Percentiles rank a stretch among this genome's conserved stretches.
phyloP scores from a whole-genome alignment of 1,140 invertebrate genomes.

The Ostrea denselamellosa region DNA sequence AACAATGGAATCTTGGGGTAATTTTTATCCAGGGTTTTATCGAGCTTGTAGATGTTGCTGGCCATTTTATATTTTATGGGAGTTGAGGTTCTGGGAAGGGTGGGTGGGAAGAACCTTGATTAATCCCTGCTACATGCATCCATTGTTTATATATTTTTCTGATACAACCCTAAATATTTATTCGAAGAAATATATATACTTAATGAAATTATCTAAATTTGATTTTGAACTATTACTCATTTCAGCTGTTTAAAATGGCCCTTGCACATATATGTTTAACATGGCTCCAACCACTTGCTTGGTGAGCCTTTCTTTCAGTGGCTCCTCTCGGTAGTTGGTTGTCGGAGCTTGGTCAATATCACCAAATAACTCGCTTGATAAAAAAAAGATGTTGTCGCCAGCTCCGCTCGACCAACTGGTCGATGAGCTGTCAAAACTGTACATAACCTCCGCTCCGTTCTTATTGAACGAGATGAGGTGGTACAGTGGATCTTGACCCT shows the following conservation, averaged over 20 bases:
- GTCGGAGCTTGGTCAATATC: constrained; percentile 8
- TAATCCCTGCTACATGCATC: too few relatives aligned
- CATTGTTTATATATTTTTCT: too few relatives aligned
- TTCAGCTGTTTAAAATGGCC: constrained; percentile 8
- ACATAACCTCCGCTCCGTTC: background rate
- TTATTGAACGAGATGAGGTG: constrained; percentile 68
- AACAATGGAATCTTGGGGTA: too few relatives aligned
- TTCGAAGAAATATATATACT: too few relatives aligned
- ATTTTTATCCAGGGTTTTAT: too few relatives aligned
- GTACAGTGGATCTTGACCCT: constrained; percentile 38
- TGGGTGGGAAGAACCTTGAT: too few relatives aligned
- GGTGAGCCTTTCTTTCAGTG: constrained; percentile 43
- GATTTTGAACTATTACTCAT: background rate
- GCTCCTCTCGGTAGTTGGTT: constrained; percentile 55
- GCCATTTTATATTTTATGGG: too few relatives aligned
- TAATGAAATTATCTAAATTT: too few relatives aligned
- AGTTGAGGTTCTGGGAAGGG: too few relatives aligned
- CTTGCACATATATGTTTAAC: constrained; percentile 20
- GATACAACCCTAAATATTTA: too few relatives aligned
- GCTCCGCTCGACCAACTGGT: constrained; percentile 35
- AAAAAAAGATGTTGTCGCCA: background rate
- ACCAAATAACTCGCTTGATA: background rate
- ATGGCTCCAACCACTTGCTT: constrained; percentile 41
- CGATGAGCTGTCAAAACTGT: constrained; percentile 13
- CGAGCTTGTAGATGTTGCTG: too few relatives aligned